These are phyloP conservation scores for Uria lomvia DNA, from an alignment of 2,113 vertebrate species.

Conservation along the genomic window DNA sequence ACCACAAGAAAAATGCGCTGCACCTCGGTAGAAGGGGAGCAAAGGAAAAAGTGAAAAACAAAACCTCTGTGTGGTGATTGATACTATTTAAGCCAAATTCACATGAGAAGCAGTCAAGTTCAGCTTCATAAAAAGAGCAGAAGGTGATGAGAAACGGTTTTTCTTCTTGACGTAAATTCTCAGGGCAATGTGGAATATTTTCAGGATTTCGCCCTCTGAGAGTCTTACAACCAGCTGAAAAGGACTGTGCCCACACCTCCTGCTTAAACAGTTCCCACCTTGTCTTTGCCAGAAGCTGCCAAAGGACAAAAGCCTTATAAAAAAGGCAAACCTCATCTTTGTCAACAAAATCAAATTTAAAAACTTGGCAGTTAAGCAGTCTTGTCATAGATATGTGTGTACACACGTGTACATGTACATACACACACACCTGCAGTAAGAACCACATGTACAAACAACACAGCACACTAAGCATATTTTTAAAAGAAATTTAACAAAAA, in stretches of 20 bases:
- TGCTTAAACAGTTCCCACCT: background rate
- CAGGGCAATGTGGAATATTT: background rate
- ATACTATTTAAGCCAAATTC: background rate
- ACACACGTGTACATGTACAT: background rate
- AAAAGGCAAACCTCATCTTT: background rate
- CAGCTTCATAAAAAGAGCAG: background rate
- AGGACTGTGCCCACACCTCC: background rate
- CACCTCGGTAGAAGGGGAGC: background rate
- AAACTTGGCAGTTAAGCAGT: background rate
- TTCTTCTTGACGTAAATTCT: background rate
- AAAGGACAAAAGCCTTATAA: background rate
- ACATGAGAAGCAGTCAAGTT: background rate
- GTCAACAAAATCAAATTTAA: background rate
- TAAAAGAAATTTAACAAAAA: background rate
- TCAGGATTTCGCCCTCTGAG: background rate
- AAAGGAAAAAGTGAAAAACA: background rate
- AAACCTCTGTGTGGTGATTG: background rate
- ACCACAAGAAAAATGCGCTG: background rate
- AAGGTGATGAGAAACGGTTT: background rate
- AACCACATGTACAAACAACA: background rate
- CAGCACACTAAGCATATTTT: background rate
- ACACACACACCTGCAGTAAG: background rate
- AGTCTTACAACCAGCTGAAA: background rate
- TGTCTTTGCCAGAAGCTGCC: background rate
- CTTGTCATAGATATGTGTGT: background rate